Conservation (phyloP, 2,113 vertebrate species). For the Felis catus region DNA sequence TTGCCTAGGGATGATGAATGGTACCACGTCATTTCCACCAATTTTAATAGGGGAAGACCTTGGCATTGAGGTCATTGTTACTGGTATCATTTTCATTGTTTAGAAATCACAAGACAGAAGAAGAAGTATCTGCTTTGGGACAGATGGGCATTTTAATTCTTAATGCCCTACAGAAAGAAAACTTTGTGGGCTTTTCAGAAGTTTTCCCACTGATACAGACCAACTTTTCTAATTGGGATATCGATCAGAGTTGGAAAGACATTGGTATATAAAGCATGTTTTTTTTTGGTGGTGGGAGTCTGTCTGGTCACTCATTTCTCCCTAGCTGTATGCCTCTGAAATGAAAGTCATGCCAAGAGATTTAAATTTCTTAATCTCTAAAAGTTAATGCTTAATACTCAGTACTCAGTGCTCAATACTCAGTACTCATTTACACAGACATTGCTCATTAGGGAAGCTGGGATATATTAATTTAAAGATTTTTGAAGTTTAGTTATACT, state of each 20-base stretch:
- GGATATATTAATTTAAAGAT: not conserved
- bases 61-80: not conserved
- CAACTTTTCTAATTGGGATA: not conserved
- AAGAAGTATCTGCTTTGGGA: not conserved
- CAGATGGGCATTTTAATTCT: not conserved
- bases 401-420: not conserved
- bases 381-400: not conserved
- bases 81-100: not conserved
- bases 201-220: not conserved
- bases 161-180: not conserved
- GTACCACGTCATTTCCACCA: not conserved
- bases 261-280: not conserved
- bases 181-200: not conserved
- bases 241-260: not conserved
- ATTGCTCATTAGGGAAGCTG: not conserved
- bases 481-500: not conserved
- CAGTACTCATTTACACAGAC: not conserved
- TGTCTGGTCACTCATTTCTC: not conserved
- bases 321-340: not conserved
- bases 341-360: not conserved
- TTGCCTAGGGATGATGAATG: not conserved
- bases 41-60: not conserved
- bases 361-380: not conserved
- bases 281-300: not conserved
- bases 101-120: conserved; percentile 12